phyloP scores from a whole-genome alignment of 1,140 invertebrate genomes.

The Nasonia giraulti region DNA sequence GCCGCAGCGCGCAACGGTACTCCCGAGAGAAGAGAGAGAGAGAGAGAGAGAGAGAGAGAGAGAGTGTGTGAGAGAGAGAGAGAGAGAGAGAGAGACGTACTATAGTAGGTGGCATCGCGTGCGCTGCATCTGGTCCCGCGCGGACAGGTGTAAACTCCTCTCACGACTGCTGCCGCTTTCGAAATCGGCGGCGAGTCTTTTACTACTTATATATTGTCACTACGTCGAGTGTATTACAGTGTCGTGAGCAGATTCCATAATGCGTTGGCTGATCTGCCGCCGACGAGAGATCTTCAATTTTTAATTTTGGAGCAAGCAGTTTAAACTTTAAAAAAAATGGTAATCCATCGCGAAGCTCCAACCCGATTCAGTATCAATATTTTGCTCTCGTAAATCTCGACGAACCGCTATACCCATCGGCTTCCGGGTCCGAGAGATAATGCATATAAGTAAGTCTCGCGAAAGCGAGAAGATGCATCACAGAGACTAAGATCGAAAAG shows the following conservation, averaged over 20 bases:
- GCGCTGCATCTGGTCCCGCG: conserved; percentile 55
- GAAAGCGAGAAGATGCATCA: neutral
- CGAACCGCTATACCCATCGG: neutral
- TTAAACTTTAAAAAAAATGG: too few relatives aligned
- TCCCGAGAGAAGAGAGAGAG: neutral
- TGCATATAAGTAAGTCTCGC: too few relatives aligned
- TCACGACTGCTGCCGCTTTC: conserved; percentile 14
- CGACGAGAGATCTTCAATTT: too few relatives aligned
- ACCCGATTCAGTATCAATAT: too few relatives aligned
- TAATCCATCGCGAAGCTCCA: too few relatives aligned
- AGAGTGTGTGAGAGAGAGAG: neutral
- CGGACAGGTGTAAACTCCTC: conserved; percentile 49
- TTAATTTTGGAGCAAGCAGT: too few relatives aligned
- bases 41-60: too few relatives aligned
- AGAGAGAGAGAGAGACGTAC: conserved; percentile 38
- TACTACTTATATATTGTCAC: neutral
- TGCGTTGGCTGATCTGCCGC: too few relatives aligned
- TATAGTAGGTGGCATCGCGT: conserved; percentile 47
- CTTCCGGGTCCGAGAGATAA: too few relatives aligned
- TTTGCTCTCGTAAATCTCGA: too few relatives aligned
- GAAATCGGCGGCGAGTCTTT: neutral
- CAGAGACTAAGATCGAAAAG: neutral
- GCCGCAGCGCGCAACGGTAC: conserved; percentile 54
- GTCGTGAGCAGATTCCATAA: too few relatives aligned
- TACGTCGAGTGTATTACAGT: neutral